A percentile compares a stretch with the other conserved stretches of the same genome.
These are phyloP conservation scores for Polypedilum pembai DNA, from an alignment of 1,140 invertebrate species.

Conservation along the genomic window DNA sequence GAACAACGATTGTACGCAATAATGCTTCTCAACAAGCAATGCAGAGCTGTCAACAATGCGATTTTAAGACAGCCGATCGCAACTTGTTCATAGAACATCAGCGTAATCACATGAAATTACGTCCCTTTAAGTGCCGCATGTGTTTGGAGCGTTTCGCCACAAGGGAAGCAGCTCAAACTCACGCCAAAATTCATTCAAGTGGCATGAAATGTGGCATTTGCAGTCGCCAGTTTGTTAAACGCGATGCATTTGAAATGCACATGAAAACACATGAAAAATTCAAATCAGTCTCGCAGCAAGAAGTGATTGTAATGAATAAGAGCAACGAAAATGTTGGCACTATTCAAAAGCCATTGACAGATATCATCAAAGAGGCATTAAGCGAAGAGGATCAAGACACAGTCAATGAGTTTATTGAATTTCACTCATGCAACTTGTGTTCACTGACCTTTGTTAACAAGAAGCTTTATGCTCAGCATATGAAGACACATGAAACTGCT, in stretches of 20 bases:
- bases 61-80: constrained; percentile 42
- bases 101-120: constrained; percentile 41
- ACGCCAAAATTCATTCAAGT: constrained; percentile 43
- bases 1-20: background rate
- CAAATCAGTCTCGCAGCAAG: constrained; percentile 10
- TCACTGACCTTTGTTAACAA: constrained; percentile 43
- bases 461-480: constrained; percentile 43
- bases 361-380: constrained; percentile 43
- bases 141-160: constrained; percentile 43
- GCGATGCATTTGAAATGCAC: constrained; percentile 40
- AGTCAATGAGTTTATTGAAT: constrained; percentile 40
- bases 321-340: constrained; percentile 41
- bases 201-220: constrained; percentile 43
- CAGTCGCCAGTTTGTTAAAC: constrained; percentile 40
- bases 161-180: constrained; percentile 40
- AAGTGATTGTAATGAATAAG: constrained; percentile 31
- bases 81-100: constrained; percentile 39
- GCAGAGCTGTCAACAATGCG: constrained; percentile 38
- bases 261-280: constrained; percentile 39
- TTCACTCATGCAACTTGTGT: constrained; percentile 44
- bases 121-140: constrained; percentile 42
- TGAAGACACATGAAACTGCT: constrained; percentile 40
- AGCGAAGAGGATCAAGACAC: constrained; percentile 36
- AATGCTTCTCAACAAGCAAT: background rate
- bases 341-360: constrained; percentile 41